Conservation (phyloP, 1,140 invertebrate genomes). For the Heliconius hermathena region DNA sequence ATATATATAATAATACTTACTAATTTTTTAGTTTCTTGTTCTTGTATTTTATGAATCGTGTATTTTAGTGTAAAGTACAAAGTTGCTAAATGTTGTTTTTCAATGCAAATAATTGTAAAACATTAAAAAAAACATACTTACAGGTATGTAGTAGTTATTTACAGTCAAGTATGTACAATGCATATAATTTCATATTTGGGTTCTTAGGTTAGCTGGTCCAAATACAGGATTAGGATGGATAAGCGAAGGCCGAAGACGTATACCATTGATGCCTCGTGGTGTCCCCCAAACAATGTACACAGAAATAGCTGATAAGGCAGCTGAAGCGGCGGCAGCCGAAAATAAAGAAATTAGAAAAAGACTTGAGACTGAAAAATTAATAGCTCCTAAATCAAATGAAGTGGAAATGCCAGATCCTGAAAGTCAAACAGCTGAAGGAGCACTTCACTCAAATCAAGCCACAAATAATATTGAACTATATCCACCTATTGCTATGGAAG, state of each 20-base stretch:
- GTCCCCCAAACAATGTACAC: conserved; percentile 92
- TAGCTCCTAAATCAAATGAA: conserved; percentile 61
- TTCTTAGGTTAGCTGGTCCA: conserved; percentile 88
- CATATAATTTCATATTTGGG: background rate
- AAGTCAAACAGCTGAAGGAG: conserved; percentile 56
- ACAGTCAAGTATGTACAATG: too few species aligned
- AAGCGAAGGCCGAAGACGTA: conserved; percentile 90
- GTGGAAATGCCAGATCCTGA: conserved; percentile 63
- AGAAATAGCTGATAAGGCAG: conserved; percentile 89
- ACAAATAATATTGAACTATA: conserved; percentile 57
- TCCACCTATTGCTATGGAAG: conserved; percentile 76
- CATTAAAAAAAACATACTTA: too few species aligned
- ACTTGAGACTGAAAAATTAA: conserved; percentile 62
- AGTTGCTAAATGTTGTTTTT: too few species aligned
- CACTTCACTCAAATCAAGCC: conserved; percentile 54
- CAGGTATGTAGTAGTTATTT: too few species aligned
- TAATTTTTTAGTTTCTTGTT: too few species aligned
- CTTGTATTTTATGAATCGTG: too few species aligned
- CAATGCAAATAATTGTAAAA: too few species aligned
- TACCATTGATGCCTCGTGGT: conserved; percentile 91
- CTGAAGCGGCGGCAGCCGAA: conserved; percentile 75
- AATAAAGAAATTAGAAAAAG: conserved; percentile 72
- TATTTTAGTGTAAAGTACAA: too few species aligned
- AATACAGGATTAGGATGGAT: conserved; percentile 92
- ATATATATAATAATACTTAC: too few species aligned